Evolutionary conservation across 2,797 vertebrate genomes (phyloP).

Genomic region (Sebastes matsubarae): DNA sequence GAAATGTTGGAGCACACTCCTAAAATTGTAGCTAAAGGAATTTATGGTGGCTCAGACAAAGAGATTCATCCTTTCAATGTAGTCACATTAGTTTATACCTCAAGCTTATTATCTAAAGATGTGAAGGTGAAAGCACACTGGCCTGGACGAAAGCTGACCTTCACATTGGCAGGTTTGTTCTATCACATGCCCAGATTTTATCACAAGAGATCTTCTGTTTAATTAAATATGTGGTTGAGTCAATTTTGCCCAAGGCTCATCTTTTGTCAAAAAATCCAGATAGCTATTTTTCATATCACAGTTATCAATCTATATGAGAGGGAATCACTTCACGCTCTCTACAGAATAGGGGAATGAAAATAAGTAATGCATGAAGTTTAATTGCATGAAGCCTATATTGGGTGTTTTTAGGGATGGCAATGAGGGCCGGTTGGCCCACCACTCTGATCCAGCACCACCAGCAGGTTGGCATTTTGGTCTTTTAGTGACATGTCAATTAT

Average conservation of each 20-base stretch:
- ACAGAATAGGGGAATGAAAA: not conserved
- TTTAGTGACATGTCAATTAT: not conserved
- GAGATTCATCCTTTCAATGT: constrained; percentile 39
- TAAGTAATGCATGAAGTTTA: not conserved
- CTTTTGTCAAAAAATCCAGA: not conserved
- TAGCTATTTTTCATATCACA: not conserved
- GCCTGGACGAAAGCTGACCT: constrained; percentile 35
- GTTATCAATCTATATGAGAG: not conserved
- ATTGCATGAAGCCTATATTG: not conserved
- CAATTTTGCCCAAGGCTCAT: constrained; percentile 17
- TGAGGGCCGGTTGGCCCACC: not conserved
- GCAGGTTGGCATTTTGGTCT: not conserved
- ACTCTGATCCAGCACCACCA: not conserved
- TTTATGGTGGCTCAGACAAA: constrained; percentile 34
- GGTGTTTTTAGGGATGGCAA: not conserved
- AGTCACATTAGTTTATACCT: constrained; percentile 34
- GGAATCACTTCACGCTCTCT: not conserved
- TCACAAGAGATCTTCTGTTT: constrained; percentile 23
- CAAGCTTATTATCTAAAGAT: constrained; percentile 24
- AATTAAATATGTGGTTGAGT: constrained; percentile 2
- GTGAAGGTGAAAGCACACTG: constrained; percentile 19
- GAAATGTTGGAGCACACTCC: constrained; percentile 40
- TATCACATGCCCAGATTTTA: constrained; percentile 22
- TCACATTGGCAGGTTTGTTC: constrained; percentile 32
- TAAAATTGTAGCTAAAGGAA: constrained; percentile 45